A percentile compares a stretch with the other conserved stretches of the same genome.
Conservation (phyloP, 2,888 invertebrate species). For the Phalera bucephala region DNA sequence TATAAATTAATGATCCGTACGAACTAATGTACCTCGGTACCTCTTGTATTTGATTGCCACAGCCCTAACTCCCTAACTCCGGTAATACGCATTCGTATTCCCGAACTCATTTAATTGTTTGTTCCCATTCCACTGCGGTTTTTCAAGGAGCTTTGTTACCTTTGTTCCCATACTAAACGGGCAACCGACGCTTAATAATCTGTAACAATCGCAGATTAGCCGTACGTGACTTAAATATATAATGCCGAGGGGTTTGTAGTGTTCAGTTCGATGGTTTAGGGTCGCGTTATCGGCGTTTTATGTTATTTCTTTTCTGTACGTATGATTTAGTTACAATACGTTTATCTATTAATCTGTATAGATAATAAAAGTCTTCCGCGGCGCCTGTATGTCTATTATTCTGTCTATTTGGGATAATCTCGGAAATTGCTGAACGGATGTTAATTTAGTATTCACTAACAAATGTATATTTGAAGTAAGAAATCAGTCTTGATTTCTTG, state of each 20-base stretch:
- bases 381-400: no score
- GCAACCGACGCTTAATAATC: constrained; percentile 54
- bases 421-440: no score
- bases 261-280: constrained; percentile 32
- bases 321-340: constrained; percentile 46
- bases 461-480: no score
- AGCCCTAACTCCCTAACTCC: constrained; percentile 1
- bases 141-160: constrained; percentile 40
- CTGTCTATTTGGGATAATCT: no score
- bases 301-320: constrained; percentile 44
- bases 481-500: no score
- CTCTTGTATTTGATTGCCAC: constrained; percentile 2
- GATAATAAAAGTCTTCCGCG: no score
- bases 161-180: constrained; percentile 40
- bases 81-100: constrained; percentile 17
- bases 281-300: constrained; percentile 34
- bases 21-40: constrained; percentile 1
- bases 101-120: constrained; percentile 34
- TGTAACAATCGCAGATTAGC: constrained; percentile 53
- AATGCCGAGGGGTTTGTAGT: constrained; percentile 28
- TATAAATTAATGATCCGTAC: constrained; percentile 2
- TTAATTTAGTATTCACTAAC: no score
- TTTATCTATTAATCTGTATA: no score
- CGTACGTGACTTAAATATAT: constrained; percentile 49
- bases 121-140: constrained; percentile 36